Base-by-base conservation (phyloP, 1,140 invertebrate genomes). In the Nymphalis io region DNA sequence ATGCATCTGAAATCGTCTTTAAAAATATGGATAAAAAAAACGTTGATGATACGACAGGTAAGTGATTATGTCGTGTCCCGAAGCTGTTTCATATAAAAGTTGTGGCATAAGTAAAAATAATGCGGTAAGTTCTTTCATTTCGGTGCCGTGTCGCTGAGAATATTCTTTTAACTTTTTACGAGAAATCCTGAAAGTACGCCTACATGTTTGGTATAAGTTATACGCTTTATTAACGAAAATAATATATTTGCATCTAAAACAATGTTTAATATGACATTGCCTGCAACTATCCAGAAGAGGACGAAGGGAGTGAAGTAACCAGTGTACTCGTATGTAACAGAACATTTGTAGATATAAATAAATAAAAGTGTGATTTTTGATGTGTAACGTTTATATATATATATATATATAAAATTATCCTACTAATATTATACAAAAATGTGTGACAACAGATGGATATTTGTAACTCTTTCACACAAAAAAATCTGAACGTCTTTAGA, bases 41-140 rank as follows among this genome's bases (percentile, higher is more conserved):
- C 53, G n/a, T 51, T 48, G 33, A 63, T 38, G 61, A 59, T 60
- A 12, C 58, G 46, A 20, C 62, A 61, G 48, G 58, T 58, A 72
- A 72, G 21, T 60, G 70, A 67, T 72, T 72, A 72, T 55, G 39
- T 27, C 63, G 48, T 55, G 18, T 39, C 33, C 20, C 63, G 48
- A 58, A 16, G 46, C 23, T 60, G 53, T 68, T 72, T 60, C 27
- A 73, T 68, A 78, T 71, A 73, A 78, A 72, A 73, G 68, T 78
- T 68, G 33, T 20, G 33, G 44, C 12, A 57, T 73, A 75, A 78
- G 73, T 74, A 75, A 73, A 77, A 73, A 68, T 80, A 71, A 72
- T 73, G 67, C 60, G 46, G 55, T 60, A 70, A 75, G 63, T 73
- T 75, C 65, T 71, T 69, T 73, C 72, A 60, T 76, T 74, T 67